Evolutionary conservation across 2,113 vertebrate species (phyloP).

Genomic region (Centropus bengalensis): DNA sequence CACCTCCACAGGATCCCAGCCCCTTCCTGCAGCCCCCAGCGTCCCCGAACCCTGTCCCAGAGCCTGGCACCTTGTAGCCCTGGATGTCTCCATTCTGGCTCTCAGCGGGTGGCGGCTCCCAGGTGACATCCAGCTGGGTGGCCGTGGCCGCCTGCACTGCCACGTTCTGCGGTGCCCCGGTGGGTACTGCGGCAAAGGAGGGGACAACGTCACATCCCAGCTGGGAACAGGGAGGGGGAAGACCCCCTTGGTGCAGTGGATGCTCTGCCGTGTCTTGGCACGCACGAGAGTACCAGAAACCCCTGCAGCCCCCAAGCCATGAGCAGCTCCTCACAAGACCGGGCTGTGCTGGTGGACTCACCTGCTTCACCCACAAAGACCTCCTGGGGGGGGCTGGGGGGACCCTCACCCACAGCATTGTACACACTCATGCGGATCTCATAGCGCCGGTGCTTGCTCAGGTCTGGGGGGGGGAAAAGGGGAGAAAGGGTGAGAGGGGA

Average conservation of each 20-base stretch:
- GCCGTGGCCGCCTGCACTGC: slow-evolving; percentile 86
- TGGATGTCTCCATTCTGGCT: slow-evolving; percentile 97
- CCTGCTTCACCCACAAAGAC: slow-evolving; percentile 98
- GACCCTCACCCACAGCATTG: slow-evolving; percentile 92
- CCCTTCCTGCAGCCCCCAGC: background rate
- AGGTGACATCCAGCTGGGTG: slow-evolving; percentile 93
- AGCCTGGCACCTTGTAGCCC: slow-evolving; percentile 89
- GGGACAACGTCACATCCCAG: background rate
- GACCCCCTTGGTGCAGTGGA: background rate
- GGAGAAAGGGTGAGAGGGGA: background rate
- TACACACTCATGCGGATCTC: slow-evolving; percentile 95
- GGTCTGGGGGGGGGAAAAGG: slow-evolving; percentile 70
- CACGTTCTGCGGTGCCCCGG: slow-evolving; percentile 87
- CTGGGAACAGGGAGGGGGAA: background rate
- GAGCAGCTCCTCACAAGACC: background rate
- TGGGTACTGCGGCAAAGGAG: slow-evolving; percentile 82
- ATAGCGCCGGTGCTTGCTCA: slow-evolving; percentile 93
- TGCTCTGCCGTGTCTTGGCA: fast-evolving
- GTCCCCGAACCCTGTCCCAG: background rate
- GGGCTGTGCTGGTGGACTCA: slow-evolving; percentile 26
- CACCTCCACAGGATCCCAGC: background rate
- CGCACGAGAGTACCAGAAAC: fast-evolving
- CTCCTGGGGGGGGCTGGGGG: slow-evolving; percentile 89
- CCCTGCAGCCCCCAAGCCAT: fast-evolving
- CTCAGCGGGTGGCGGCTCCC: slow-evolving; percentile 89